Evolutionary conservation across 2,797 vertebrate species (phyloP), one percentile per base, ranked within the genome.

Genomic region (Leptatherina wallacei): DNA sequence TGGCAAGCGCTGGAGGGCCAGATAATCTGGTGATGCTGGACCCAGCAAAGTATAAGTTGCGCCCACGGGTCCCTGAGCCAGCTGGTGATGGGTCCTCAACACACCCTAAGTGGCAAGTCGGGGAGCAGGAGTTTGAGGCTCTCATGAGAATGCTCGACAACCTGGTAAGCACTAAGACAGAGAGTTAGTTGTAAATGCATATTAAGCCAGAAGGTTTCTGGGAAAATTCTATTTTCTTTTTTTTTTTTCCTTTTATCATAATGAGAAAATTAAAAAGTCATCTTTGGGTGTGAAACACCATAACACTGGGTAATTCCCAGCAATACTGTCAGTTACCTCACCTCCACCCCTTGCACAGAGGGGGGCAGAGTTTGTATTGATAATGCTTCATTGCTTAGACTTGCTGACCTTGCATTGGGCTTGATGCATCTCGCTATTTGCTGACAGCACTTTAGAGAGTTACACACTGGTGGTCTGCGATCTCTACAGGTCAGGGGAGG

Each of bases 121-220:
- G 98, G 47, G 98, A 99, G 92, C 98, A 99, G 91, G 98, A 99
- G 78, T 99, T 97, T 83, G 98, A 99, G 92, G 97, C 97, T 69
- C 95, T 98, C 54, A 99, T 99, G 98, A 92, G 98, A 92, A 99
- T 99, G 98, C 95, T 99, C 1, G 98, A 99, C 91, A 99, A 99
- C 87, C 94, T 99, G 97, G 98, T 99, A 93, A 66, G 69, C 18
- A 54, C 3, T 32, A 51, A 65, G 1, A 33, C 20, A 44, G 14
- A 4, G 0, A 0, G 0, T 14, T 14, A 35, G 12, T 29, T 29
- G 9, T 27, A 18, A 51, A 20, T 29, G 40, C 11, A 0, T 65
- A 6, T 30, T 3, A 27, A 38, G 36, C 11, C 24, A 2, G 10
- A 22, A 9, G 6, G 30, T 33, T 12, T 16, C 16, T 30, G 33